Percentiles rank a stretch among this genome's conserved stretches.
These are phyloP conservation scores for Agriopis leucophaearia DNA, from an alignment of 2,888 invertebrate species.

Conservation along the genomic window DNA sequence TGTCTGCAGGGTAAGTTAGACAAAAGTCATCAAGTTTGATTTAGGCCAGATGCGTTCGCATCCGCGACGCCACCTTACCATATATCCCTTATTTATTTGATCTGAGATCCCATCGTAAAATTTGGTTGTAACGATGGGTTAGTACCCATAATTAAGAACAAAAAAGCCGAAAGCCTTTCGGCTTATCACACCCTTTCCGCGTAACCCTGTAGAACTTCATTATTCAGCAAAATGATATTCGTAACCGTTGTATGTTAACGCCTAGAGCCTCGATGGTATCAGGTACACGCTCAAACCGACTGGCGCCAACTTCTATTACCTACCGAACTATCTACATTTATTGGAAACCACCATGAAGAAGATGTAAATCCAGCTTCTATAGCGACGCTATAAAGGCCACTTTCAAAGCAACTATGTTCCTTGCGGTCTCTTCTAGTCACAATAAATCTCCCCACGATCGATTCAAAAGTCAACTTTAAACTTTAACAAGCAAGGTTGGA, in stretches of 20 bases:
- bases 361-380: constrained; percentile 67
- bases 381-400: constrained; percentile 66
- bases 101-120: too few relatives aligned
- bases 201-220: constrained; percentile 36
- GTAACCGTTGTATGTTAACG: constrained; percentile 64
- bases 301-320: constrained; percentile 78
- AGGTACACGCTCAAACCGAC: constrained; percentile 62
- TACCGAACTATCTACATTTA: constrained; percentile 50
- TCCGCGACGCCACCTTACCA: too few relatives aligned
- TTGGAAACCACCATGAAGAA: constrained; percentile 64
- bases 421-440: constrained; percentile 62
- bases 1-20: too few relatives aligned
- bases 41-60: too few relatives aligned
- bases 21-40: too few relatives aligned
- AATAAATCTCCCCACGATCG: constrained; percentile 49
- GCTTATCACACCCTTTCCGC: neutral
- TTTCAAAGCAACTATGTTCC: constrained; percentile 67
- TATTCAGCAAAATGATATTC: constrained; percentile 65
- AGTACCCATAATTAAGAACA: neutral
- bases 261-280: constrained; percentile 76
- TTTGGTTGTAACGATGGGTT: too few relatives aligned
- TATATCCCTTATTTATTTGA: too few relatives aligned
- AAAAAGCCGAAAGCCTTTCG: neutral
- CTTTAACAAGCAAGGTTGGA: constrained; percentile 12
- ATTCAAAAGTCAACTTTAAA: constrained; percentile 43